phyloP scores from a whole-genome alignment of 2,797 vertebrate species.

The Oreochromis grahami region DNA sequence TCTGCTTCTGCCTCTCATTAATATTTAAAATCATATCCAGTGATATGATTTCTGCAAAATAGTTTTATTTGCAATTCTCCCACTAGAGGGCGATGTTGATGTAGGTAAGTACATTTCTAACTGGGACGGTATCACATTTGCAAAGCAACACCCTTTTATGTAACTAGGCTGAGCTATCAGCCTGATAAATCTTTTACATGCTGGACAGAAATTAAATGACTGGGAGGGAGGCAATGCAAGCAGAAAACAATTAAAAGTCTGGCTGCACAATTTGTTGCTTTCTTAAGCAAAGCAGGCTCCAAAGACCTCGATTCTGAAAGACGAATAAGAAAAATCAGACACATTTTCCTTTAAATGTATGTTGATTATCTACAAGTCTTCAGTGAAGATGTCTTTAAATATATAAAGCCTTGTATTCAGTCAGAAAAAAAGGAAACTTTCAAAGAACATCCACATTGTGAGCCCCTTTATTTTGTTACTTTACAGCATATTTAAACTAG shows the following conservation, averaged over 20 bases:
- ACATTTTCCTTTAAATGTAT: background rate
- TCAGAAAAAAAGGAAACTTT: background rate
- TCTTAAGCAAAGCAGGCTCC: background rate
- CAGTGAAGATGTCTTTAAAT: background rate
- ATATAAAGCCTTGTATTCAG: background rate
- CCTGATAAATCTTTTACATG: background rate
- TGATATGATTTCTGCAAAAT: background rate
- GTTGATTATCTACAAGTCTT: background rate
- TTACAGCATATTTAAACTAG: background rate
- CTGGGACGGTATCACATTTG: background rate
- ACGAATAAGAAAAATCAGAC: rapidly evolving
- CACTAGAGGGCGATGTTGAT: conserved; percentile 50
- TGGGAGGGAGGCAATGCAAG: too few relatives aligned
- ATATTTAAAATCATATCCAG: background rate
- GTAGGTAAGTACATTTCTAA: rapidly evolving
- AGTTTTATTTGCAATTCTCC: background rate
- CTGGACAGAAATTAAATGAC: background rate
- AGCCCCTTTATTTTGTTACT: background rate
- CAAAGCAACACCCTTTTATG: background rate
- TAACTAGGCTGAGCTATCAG: background rate
- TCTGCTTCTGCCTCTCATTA: background rate
- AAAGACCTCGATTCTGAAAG: background rate
- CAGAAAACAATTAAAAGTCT: background rate
- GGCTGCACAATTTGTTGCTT: background rate
- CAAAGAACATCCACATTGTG: background rate